A percentile compares a stretch with the other conserved stretches of the same genome.
phyloP scores from a whole-genome alignment of 2,797 vertebrate genomes.

The Crenuchus spilurus region DNA sequence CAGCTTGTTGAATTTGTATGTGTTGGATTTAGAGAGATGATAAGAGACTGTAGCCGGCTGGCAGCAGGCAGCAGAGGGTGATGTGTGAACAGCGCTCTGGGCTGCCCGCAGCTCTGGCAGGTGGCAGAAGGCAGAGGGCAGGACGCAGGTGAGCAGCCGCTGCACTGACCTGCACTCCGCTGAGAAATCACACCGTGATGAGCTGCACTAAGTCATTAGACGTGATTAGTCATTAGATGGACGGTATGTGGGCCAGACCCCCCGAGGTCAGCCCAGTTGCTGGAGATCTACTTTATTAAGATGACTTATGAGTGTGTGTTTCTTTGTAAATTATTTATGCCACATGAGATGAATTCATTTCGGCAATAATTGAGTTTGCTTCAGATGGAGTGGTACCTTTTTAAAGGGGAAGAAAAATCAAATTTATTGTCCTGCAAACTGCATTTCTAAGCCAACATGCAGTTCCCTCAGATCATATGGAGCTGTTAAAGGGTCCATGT shows the following conservation, averaged over 20 bases:
- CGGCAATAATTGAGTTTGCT: no score
- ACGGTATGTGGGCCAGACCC: background rate
- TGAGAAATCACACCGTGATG: slow-evolving; percentile 38
- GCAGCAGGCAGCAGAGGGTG: background rate
- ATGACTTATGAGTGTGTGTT: slow-evolving; percentile 3
- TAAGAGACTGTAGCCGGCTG: background rate
- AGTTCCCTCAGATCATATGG: no score
- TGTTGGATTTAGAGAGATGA: background rate
- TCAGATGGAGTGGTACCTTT: no score
- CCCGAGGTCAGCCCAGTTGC: slow-evolving; percentile 3
- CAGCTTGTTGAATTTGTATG: no score
- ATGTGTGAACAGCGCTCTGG: slow-evolving; percentile 6
- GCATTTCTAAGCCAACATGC: no score
- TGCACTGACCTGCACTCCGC: slow-evolving; percentile 15
- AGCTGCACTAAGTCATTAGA: slow-evolving; percentile 34
- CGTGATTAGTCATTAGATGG: slow-evolving; percentile 13
- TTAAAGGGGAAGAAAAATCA: no score
- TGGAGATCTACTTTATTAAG: slow-evolving; percentile 1
- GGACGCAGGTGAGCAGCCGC: slow-evolving; percentile 31
- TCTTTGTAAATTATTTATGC: background rate
- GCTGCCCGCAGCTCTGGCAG: slow-evolving; percentile 20
- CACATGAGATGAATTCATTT: background rate
- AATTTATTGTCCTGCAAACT: no score
- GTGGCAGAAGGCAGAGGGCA: slow-evolving; percentile 33
- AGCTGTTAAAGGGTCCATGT: no score